Evolutionary conservation across 2,888 invertebrate genomes (phyloP).

Genomic region (Phyllotreta striolata): DNA sequence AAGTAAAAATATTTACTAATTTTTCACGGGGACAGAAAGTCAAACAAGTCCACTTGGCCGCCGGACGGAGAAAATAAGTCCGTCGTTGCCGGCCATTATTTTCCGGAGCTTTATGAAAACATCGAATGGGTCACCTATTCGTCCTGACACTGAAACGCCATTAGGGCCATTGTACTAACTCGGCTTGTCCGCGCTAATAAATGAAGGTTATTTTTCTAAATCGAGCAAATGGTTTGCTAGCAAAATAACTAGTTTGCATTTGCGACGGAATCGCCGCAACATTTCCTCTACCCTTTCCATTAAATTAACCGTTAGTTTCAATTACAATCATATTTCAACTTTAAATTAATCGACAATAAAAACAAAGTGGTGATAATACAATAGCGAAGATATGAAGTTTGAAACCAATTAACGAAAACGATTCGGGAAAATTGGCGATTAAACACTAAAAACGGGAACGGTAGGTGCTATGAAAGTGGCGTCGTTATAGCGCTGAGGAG

Average conservation of each 20-base stretch:
- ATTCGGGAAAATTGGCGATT: no score
- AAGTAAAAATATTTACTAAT: conserved; percentile 14
- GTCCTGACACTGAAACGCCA: conserved; percentile 26
- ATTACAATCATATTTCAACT: no score
- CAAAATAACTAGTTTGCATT: not conserved
- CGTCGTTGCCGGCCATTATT: conserved; percentile 19
- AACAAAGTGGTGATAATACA: no score
- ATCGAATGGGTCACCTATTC: conserved; percentile 27
- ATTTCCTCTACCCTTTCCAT: no score
- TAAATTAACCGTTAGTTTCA: no score
- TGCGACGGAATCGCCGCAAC: not conserved
- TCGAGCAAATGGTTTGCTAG: conserved; percentile 1
- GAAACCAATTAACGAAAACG: no score
- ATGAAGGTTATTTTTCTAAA: conserved; percentile 2
- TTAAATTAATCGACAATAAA: no score
- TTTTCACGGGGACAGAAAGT: conserved; percentile 23
- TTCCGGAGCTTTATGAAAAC: conserved; percentile 25
- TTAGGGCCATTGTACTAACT: conserved; percentile 25
- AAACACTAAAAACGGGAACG: no score
- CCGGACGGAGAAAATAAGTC: conserved; percentile 26
- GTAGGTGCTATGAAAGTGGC: no score
- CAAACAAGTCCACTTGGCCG: conserved; percentile 27
- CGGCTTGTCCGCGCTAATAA: conserved; percentile 14
- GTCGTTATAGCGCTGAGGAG: no score
- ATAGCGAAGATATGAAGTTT: no score